A percentile compares a stretch with the other conserved stretches of the same genome.
Evolutionary conservation across 2,888 invertebrate species (phyloP).

Genomic region (Parnassius smintheus): DNA sequence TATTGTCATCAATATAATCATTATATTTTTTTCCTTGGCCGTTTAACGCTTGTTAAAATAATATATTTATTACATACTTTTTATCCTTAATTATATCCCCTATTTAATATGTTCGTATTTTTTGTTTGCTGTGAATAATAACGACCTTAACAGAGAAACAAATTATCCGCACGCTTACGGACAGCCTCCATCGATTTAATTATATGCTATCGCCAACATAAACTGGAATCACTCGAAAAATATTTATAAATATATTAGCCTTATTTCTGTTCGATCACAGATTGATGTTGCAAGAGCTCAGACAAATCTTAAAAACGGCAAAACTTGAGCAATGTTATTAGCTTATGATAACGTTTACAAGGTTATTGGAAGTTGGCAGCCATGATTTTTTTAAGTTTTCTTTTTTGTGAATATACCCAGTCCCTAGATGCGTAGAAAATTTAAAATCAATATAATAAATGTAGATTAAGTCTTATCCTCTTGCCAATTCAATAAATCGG

Average conservation of each 20-base stretch:
- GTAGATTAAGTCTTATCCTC: too few species aligned
- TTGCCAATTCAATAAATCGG: too few species aligned
- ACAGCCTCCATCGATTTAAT: conserved; percentile 30
- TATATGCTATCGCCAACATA: conserved; percentile 25
- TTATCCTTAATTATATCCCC: conserved; percentile 20
- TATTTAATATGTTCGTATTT: conserved; percentile 29
- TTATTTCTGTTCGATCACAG: background rate
- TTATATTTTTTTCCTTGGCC: background rate
- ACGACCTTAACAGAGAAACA: conserved; percentile 29
- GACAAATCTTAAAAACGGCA: too few species aligned
- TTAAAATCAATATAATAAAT: too few species aligned
- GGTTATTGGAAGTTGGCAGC: too few species aligned
- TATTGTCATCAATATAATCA: background rate
- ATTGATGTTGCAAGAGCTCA: background rate
- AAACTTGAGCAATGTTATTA: too few species aligned
- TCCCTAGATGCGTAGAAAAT: too few species aligned
- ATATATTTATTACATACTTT: conserved; percentile 20
- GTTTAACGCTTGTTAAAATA: conserved; percentile 25
- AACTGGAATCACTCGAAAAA: conserved; percentile 15
- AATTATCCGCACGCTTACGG: conserved; percentile 35
- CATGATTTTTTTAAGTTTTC: too few species aligned
- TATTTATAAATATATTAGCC: conserved; percentile 20
- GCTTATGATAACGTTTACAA: too few species aligned
- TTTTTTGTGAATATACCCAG: too few species aligned
- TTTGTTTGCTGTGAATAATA: conserved; percentile 26